phyloP scores from a whole-genome alignment of 2,888 invertebrate genomes.

The Spodoptera littoralis region DNA sequence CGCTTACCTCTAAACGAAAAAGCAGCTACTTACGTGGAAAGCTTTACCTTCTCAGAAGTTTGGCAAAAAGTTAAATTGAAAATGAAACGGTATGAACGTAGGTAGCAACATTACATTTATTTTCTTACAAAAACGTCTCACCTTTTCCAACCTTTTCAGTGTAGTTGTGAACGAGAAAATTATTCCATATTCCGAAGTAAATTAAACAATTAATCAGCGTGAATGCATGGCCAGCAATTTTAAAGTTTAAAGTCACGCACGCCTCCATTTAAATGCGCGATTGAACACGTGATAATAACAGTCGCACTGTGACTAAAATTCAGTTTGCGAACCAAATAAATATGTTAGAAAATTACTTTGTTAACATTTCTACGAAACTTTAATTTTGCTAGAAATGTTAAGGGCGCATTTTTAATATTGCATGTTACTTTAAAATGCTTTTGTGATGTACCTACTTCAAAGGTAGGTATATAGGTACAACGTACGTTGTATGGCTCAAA shows the following conservation, averaged over 20 bases:
- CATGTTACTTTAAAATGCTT: constrained; percentile 20
- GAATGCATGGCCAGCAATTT: constrained; percentile 63
- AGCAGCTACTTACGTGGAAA: constrained; percentile 9
- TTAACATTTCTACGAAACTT: constrained; percentile 31
- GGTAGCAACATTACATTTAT: constrained; percentile 6
- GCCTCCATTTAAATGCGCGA: constrained; percentile 62
- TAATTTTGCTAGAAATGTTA: constrained; percentile 1
- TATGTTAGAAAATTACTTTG: constrained; percentile 7
- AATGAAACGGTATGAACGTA: neutral
- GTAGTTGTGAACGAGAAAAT: constrained; percentile 35
- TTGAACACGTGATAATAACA: constrained; percentile 49
- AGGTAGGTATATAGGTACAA: neutral
- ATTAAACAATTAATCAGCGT: constrained; percentile 80
- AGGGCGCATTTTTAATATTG: constrained; percentile 12
- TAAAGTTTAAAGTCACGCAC: constrained; percentile 67
- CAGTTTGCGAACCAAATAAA: constrained; percentile 31
- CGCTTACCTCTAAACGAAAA: neutral
- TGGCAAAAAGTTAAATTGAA: constrained; percentile 14
- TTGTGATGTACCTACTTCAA: constrained; percentile 6
- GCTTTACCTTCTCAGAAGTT: neutral
- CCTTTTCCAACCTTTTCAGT: constrained; percentile 17
- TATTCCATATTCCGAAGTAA: constrained; percentile 62
- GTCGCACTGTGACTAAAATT: constrained; percentile 44
- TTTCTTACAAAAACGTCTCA: constrained; percentile 8
- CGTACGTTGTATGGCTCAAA: neutral